Percentiles rank a stretch among this genome's conserved stretches.
Evolutionary conservation across 2,888 invertebrate genomes (phyloP).

Genomic region (Stenurella melanura): DNA sequence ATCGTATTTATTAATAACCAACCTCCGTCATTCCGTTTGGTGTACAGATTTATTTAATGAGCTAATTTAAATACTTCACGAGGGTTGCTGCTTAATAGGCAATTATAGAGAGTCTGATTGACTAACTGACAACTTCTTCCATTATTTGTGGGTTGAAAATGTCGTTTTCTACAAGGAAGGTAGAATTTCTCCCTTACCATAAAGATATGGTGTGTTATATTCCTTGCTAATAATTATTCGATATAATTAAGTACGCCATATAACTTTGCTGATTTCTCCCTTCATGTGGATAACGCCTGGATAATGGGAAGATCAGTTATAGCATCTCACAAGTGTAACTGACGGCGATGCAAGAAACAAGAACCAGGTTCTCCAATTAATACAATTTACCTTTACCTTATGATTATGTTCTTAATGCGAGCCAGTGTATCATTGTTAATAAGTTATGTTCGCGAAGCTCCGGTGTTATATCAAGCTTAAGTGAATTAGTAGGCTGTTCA

Average conservation of each 20-base stretch:
- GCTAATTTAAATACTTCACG: too few species aligned
- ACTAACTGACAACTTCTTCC: background rate
- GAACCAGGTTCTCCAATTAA: background rate
- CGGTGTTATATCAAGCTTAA: background rate
- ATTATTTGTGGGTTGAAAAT: background rate
- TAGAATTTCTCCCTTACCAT: background rate
- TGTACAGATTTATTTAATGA: too few species aligned
- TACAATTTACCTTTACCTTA: background rate
- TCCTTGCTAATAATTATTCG: background rate
- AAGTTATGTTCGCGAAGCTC: background rate
- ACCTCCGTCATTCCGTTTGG: too few species aligned
- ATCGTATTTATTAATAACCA: too few species aligned
- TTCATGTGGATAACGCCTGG: background rate
- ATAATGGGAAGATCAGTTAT: background rate
- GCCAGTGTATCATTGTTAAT: constrained; percentile 1
- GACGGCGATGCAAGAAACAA: background rate
- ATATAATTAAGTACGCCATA: too few species aligned
- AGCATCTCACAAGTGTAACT: background rate
- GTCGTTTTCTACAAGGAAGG: background rate
- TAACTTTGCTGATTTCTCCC: too few species aligned
- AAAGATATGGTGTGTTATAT: background rate
- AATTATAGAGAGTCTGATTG: background rate
- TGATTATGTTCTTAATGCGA: background rate
- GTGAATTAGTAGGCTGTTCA: background rate
- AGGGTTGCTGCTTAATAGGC: background rate